Conservation (phyloP, 2,888 invertebrate species). For the Craniophora ligustri region DNA sequence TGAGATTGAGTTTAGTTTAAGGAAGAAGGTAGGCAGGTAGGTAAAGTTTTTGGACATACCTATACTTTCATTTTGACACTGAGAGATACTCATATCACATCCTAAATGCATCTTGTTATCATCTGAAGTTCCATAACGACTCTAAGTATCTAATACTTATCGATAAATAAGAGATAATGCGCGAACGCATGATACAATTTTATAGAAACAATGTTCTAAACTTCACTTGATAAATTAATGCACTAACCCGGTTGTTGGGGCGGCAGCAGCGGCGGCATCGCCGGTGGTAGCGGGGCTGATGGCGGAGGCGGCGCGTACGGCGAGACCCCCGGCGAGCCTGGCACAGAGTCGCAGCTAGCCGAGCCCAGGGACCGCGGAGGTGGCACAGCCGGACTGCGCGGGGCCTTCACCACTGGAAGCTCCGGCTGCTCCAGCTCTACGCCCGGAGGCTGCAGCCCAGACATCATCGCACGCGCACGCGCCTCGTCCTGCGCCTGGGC, state of each 20-base stretch:
- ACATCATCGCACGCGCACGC: constrained; percentile 81
- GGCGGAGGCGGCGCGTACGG: constrained; percentile 83
- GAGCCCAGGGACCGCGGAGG: constrained; percentile 78
- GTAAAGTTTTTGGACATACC: too few species aligned
- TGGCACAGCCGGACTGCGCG: constrained; percentile 75
- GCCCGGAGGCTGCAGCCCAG: constrained; percentile 78
- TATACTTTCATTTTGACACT: too few species aligned
- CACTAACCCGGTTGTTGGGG: constrained; percentile 83
- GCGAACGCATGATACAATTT: constrained; percentile 15
- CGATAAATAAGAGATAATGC: neutral
- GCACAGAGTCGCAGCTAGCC: constrained; percentile 80
- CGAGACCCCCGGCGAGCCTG: constrained; percentile 80
- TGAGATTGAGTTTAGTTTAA: too few species aligned
- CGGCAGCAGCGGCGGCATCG: constrained; percentile 84
- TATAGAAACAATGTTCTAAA: constrained; percentile 16
- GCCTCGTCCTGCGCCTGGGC: constrained; percentile 96
- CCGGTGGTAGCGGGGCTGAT: constrained; percentile 88
- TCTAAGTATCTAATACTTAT: too few species aligned
- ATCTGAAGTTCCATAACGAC: too few species aligned
- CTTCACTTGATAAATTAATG: constrained; percentile 23
- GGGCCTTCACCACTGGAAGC: constrained; percentile 81
- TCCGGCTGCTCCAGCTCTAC: constrained; percentile 84
- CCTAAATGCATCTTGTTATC: neutral
- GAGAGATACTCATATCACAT: too few species aligned
- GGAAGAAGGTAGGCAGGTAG: too few species aligned